phyloP scores from a whole-genome alignment of 1,140 invertebrate species.

The Lineus longissimus region DNA sequence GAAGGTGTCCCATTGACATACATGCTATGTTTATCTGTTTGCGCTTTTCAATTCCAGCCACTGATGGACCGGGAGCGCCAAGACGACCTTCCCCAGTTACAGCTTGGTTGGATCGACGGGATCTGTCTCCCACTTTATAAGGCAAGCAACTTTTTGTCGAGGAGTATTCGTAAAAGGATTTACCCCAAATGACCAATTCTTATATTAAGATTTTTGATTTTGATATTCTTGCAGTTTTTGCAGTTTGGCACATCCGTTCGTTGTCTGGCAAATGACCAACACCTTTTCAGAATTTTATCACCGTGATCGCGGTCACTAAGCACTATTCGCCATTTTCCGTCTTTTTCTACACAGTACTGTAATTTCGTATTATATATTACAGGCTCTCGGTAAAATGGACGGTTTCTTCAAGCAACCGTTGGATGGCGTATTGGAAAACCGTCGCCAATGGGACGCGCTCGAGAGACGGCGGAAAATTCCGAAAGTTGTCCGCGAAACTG shows the following conservation, averaged over 20 bases:
- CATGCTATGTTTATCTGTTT: conserved; percentile 8
- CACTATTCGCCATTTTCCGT: background rate
- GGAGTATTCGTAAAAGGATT: background rate
- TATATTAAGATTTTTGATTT: background rate
- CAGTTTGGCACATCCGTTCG: background rate
- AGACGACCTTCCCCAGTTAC: conserved; percentile 92
- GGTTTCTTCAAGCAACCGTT: conserved; percentile 30
- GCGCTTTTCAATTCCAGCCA: conserved; percentile 61
- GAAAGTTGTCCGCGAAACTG: conserved; percentile 24
- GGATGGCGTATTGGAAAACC: conserved; percentile 35
- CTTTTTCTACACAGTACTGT: background rate
- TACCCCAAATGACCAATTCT: background rate
- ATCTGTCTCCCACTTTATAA: conserved; percentile 90
- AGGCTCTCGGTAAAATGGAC: conserved; percentile 35
- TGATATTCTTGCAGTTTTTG: background rate
- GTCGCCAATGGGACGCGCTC: conserved; percentile 36
- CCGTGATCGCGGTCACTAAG: background rate
- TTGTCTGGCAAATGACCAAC: background rate
- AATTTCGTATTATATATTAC: conserved; percentile 7
- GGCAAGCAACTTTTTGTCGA: conserved; percentile 55
- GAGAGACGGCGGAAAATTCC: conserved; percentile 32
- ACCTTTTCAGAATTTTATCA: background rate
- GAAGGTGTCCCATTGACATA: background rate
- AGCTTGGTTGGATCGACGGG: conserved; percentile 92
- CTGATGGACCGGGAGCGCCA: conserved; percentile 94